Base-by-base conservation (phyloP, 2,888 invertebrate genomes). In the Resseliella maxima region DNA sequence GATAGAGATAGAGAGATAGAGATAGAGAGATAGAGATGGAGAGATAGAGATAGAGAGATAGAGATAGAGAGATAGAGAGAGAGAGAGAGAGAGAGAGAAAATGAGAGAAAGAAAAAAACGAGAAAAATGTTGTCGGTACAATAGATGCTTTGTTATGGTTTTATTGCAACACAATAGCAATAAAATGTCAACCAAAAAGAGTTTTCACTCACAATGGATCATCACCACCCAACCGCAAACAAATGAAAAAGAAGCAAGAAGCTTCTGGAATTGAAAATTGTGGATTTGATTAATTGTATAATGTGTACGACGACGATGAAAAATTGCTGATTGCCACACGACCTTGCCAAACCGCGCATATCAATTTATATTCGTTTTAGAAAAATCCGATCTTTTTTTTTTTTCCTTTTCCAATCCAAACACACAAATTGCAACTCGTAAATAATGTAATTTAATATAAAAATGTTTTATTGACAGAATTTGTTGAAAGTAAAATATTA, bases 181-280 rank as follows among this genome's bases (percentile, higher is more conserved):
- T 41, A 8, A n/a, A 41, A 5, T 41, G 41, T 41, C 41, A 41
- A 41, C 41, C 41, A 8, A 12, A 5, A 41, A 41, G 12, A 12
- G 5, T 59, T 59, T 3, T 59, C 12, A 50, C 21, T 21, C 12
- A 15, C 59, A 59, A 59, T 50, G 18, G 50, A 50, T 50, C 50
- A 41, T 8, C 2, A 50, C 5, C 27, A 59, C 27, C 5, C 5
- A 59, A 59, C 59, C 59, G 27, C 59, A 59, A 59, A 59, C 27
- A 59, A 59, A 50, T 50, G 50, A 50, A 50, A 50, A n/a, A 3
- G 24, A n/a, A 24, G 50, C n/a, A 27, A 59, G 27, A 59, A 59
- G 59, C 59, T 59, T 59, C 59, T 59, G 59, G 59, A 59, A 59
- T 59, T 59, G 59, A 59, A 15, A n/a, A 59, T 59, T 24, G 5